These are phyloP conservation scores for Poeciliopsis presidionis DNA, from an alignment of 2,797 vertebrate genomes.

Conservation along the genomic window DNA sequence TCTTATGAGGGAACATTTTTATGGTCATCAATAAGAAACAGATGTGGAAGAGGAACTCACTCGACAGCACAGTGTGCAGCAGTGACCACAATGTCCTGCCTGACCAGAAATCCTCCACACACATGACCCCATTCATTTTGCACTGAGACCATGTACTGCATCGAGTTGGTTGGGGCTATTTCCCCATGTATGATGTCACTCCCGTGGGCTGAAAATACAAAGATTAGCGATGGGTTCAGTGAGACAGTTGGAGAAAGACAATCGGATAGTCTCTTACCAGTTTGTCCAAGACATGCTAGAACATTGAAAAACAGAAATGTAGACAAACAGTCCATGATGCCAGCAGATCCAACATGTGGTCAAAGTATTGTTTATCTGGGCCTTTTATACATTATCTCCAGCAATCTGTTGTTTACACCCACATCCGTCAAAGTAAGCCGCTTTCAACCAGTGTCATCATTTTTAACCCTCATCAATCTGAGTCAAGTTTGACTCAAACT, in stretches of 20 bases:
- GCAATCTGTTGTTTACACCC: constrained; percentile 2
- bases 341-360: not conserved
- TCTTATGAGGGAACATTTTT: not conserved
- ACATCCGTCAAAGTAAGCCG: not conserved
- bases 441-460: not conserved
- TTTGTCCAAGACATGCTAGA: constrained; percentile 18
- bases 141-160: constrained; percentile 74
- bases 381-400: constrained; percentile 11
- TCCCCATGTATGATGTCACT: constrained; percentile 38
- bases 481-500: not conserved
- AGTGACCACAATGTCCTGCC: constrained; percentile 67
- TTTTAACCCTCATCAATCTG: not conserved
- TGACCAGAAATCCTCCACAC: constrained; percentile 74
- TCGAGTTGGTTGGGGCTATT: not conserved
- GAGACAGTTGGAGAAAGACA: not conserved
- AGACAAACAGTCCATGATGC: constrained; percentile 31
- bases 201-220: constrained; percentile 34
- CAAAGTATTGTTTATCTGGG: not conserved
- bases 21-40: not conserved
- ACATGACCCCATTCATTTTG: not conserved
- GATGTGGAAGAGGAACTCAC: constrained; percentile 30
- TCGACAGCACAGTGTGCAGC: constrained; percentile 58
- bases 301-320: constrained; percentile 15
- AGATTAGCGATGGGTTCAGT: not conserved
- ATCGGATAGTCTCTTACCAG: not conserved